A percentile compares a stretch with the other conserved stretches of the same genome.
These are phyloP conservation scores for Muraenolepis orangiensis DNA, from an alignment of 2,797 vertebrate genomes.

Conservation along the genomic window DNA sequence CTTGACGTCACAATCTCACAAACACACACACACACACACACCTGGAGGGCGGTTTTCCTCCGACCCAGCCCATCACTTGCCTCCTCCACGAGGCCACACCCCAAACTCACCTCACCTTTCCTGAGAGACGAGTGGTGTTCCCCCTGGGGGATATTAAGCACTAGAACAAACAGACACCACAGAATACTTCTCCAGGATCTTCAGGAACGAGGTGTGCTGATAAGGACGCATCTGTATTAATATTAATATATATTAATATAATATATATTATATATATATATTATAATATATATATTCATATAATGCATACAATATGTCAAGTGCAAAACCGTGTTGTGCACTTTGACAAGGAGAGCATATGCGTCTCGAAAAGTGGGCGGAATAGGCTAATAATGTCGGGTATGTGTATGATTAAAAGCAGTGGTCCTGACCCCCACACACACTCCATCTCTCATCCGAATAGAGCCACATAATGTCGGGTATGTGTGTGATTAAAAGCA, in stretches of 20 bases:
- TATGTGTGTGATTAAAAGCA: no score
- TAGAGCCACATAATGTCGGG: no score
- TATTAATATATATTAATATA: background rate
- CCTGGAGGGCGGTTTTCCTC: slow-evolving; percentile 8
- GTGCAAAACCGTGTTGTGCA: no score
- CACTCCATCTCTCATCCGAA: no score
- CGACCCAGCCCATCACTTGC: background rate
- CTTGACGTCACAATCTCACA: background rate
- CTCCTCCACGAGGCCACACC: background rate
- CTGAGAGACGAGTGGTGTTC: background rate
- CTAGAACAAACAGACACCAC: background rate
- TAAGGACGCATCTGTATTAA: background rate
- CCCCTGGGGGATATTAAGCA: background rate
- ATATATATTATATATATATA: no score
- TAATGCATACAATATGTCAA: no score
- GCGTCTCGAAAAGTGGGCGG: no score
- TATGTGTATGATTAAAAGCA: no score
- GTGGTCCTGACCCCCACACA: no score
- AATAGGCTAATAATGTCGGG: no score
- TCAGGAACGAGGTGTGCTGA: background rate
- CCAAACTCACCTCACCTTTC: background rate
- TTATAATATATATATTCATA: no score
- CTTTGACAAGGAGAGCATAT: no score
- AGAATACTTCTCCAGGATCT: background rate
- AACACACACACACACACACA: background rate